These are phyloP conservation scores for Sitodiplosis mosellana DNA, from an alignment of 1,140 invertebrate species.

Conservation along the genomic window DNA sequence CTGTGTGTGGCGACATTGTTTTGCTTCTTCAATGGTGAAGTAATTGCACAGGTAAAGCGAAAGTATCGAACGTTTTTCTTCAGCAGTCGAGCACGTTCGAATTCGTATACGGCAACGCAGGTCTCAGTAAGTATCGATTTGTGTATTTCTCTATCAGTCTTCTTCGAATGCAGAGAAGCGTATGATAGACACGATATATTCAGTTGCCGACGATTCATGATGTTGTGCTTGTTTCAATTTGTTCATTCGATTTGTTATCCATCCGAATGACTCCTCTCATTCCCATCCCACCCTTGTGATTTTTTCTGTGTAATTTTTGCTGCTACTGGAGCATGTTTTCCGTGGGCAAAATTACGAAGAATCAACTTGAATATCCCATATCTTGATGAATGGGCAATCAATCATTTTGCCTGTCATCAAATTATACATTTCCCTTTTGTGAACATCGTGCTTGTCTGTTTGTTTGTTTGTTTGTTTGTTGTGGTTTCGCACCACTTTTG, in stretches of 20 bases:
- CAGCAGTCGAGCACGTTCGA: constrained; percentile 43
- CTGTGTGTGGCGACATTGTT: constrained; percentile 80
- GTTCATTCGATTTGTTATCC: background rate
- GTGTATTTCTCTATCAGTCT: background rate
- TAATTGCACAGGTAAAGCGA: constrained; percentile 59
- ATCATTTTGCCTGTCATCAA: background rate
- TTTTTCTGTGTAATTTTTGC: background rate
- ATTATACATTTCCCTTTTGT: background rate
- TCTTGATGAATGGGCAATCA: too few relatives aligned
- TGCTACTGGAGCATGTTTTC: too few relatives aligned
- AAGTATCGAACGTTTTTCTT: constrained; percentile 54
- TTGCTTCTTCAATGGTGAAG: constrained; percentile 92
- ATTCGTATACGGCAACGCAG: constrained; percentile 65
- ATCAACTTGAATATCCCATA: too few relatives aligned
- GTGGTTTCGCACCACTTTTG: background rate
- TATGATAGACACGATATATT: background rate
- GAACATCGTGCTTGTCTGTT: background rate
- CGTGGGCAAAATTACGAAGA: too few relatives aligned
- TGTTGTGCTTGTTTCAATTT: background rate
- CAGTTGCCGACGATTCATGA: background rate
- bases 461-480: background rate
- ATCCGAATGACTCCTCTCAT: background rate
- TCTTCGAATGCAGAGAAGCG: background rate
- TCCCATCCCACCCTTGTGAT: background rate
- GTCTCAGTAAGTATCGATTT: constrained; percentile 52